Evolutionary conservation across 2,888 invertebrate species (phyloP).

Genomic region (Poecilobothrus nobilitatus): DNA sequence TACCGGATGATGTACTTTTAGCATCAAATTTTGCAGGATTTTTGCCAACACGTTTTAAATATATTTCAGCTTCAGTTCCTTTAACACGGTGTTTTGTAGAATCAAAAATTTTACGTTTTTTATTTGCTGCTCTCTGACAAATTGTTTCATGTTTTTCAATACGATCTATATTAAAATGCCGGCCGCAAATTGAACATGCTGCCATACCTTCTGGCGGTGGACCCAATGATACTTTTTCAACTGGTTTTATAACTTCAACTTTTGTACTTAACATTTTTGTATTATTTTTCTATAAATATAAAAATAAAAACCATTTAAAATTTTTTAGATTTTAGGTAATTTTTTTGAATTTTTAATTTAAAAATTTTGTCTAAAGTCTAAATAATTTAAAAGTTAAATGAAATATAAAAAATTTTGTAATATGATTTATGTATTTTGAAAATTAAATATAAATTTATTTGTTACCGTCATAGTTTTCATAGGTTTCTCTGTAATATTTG

Average conservation of each 20-base stretch:
- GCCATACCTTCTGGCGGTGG: conserved; percentile 34
- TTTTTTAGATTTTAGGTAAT: conserved; percentile 18
- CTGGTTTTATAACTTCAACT: conserved; percentile 21
- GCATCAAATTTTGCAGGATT: conserved; percentile 26
- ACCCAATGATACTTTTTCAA: conserved; percentile 22
- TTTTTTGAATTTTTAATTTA: conserved; percentile 16
- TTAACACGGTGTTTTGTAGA: conserved; percentile 76
- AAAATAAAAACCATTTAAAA: background rate
- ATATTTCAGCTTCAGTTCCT: conserved; percentile 83
- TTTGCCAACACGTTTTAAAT: conserved; percentile 46
- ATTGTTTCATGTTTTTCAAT: conserved; percentile 74
- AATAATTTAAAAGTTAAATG: background rate
- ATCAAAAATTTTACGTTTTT: conserved; percentile 87
- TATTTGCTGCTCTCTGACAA: conserved; percentile 67
- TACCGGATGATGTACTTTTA: conserved; percentile 3
- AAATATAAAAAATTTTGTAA: background rate
- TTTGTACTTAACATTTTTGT: background rate
- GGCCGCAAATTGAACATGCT: conserved; percentile 65
- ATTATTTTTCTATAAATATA: background rate
- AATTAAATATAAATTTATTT: conserved; percentile 1
- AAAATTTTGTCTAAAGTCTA: background rate
- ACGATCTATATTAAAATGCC: conserved; percentile 74
- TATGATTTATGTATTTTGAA: background rate
- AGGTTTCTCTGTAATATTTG: conserved; percentile 17
- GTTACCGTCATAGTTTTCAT: conserved; percentile 19